These are phyloP conservation scores for Tamandua tetradactyla DNA, from an alignment of 2,797 vertebrate species.

Conservation along the genomic window DNA sequence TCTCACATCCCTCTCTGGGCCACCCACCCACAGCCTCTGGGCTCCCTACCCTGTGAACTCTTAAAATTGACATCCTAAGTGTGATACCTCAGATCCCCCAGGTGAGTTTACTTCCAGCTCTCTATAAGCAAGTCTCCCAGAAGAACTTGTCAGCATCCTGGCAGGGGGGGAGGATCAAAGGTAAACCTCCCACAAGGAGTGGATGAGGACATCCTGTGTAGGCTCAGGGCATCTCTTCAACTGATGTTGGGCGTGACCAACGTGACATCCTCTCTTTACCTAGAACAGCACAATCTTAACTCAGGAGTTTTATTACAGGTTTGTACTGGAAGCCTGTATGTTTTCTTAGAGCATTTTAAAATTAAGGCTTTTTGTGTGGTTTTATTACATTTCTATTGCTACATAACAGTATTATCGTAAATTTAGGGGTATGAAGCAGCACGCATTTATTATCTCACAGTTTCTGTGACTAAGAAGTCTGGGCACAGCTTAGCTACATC, in stretches of 20 bases:
- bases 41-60: constrained; percentile 58
- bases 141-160: constrained; percentile 49
- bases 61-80: constrained; percentile 70
- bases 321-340: not conserved
- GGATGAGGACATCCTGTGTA: constrained; percentile 71
- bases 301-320: not conserved
- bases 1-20: not conserved
- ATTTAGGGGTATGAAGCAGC: not conserved
- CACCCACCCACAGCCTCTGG: constrained; percentile 42
- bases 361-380: not conserved
- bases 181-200: constrained; percentile 65
- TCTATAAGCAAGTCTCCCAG: constrained; percentile 25
- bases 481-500: not conserved
- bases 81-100: not conserved
- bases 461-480: not conserved
- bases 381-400: not conserved
- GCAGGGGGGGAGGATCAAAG: constrained; percentile 72
- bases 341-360: not conserved
- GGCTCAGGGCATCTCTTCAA: not conserved
- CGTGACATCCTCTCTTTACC: not conserved
- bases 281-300: not conserved
- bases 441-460: not conserved
- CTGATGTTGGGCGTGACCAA: not conserved
- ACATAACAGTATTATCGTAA: not conserved
- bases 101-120: constrained; percentile 36